These are phyloP conservation scores for Archaeoteleia sp. DNA, from an alignment of 2,888 invertebrate species.

Conservation along the genomic window DNA sequence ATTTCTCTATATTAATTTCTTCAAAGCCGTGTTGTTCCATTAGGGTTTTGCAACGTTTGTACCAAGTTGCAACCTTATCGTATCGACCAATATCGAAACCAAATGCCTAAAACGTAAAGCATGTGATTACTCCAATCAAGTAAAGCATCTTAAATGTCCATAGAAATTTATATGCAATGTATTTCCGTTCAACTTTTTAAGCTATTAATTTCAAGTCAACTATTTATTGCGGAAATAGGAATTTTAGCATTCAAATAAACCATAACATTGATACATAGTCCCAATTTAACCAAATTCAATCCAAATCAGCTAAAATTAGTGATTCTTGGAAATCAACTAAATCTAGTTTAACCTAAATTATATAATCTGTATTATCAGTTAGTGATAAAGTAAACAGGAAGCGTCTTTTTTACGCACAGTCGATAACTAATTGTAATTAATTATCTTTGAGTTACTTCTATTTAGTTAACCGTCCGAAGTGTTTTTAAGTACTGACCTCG, in stretches of 20 bases:
- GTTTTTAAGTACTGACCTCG: slow-evolving; percentile 15
- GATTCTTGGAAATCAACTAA: too few species aligned
- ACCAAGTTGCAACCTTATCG: slow-evolving; percentile 80
- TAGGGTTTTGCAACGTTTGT: slow-evolving; percentile 79
- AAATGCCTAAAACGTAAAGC: slow-evolving; percentile 74
- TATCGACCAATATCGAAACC: slow-evolving; percentile 78
- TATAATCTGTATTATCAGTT: slow-evolving; percentile 1
- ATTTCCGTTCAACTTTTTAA: too few species aligned
- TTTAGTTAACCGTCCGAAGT: too few species aligned
- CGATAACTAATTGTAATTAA: not conserved
- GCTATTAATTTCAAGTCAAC: too few species aligned
- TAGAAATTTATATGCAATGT: too few species aligned
- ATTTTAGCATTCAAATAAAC: too few species aligned
- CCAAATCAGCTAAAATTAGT: not conserved
- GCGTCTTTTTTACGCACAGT: too few species aligned
- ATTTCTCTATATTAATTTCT: slow-evolving; percentile 70
- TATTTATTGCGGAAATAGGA: too few species aligned
- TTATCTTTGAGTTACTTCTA: too few species aligned
- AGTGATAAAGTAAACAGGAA: too few species aligned
- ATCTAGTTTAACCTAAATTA: too few species aligned
- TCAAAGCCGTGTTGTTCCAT: slow-evolving; percentile 82
- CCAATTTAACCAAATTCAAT: not conserved
- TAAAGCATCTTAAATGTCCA: too few species aligned
- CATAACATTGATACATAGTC: not conserved
- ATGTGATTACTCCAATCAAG: slow-evolving; percentile 27